Conservation (phyloP, 92 coral and sea anemone genomes). For the Plumapathes pennacea region DNA sequence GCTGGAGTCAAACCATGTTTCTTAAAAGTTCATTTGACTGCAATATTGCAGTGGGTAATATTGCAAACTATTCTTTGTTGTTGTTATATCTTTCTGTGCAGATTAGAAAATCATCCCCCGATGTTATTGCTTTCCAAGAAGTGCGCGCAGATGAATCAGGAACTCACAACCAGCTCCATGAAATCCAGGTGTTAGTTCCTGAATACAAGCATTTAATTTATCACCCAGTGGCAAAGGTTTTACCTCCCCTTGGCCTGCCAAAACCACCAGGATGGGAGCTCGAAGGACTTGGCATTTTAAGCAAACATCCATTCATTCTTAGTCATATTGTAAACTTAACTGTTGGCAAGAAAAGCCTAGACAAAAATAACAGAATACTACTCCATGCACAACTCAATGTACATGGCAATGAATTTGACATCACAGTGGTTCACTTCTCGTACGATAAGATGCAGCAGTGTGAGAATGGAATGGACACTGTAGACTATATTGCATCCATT, state of each 20-base stretch:
- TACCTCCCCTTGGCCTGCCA: slow-evolving; percentile 51
- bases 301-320: slow-evolving; percentile 75
- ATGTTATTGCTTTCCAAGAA: slow-evolving; percentile 95
- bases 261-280: slow-evolving; percentile 93
- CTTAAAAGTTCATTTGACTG: too few relatives aligned
- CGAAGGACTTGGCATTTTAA: slow-evolving; percentile 90
- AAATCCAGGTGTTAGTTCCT: slow-evolving; percentile 64
- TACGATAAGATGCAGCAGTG: slow-evolving; percentile 88
- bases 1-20: too few relatives aligned
- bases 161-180: slow-evolving; percentile 62
- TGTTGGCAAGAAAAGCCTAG: slow-evolving; percentile 45
- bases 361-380: slow-evolving; percentile 65
- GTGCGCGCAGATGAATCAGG: slow-evolving; percentile 75
- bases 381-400: slow-evolving; percentile 76
- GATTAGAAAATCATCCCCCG: slow-evolving; percentile 74
- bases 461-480: slow-evolving; percentile 72
- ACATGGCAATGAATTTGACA: slow-evolving; percentile 64
- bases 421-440: slow-evolving; percentile 83
- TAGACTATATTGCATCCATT: slow-evolving; percentile 71
- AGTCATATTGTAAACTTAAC: slow-evolving; percentile 71
- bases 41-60: too few relatives aligned
- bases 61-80: too few relatives aligned
- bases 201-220: slow-evolving; percentile 64
- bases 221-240: slow-evolving; percentile 55
- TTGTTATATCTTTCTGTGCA: slow-evolving; percentile 16